These are phyloP conservation scores for Aeoliscus strigatus DNA, from an alignment of 2,797 vertebrate species.

Conservation along the genomic window DNA sequence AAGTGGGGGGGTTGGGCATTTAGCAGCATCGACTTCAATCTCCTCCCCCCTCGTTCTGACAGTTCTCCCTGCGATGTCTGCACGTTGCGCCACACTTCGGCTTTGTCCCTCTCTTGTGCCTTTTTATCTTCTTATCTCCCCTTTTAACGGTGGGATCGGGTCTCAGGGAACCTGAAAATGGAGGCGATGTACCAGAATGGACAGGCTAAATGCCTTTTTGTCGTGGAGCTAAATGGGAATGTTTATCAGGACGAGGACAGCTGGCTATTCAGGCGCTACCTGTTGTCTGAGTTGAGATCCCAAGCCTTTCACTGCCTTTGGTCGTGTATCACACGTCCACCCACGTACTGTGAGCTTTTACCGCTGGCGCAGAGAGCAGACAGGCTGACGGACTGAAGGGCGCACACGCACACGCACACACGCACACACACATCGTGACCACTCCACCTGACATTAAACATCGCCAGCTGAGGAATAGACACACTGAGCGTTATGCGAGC, in stretches of 20 bases:
- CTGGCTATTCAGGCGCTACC: slow-evolving; percentile 23
- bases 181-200: slow-evolving; percentile 15
- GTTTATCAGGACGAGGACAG: slow-evolving; percentile 44
- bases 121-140: slow-evolving; percentile 30
- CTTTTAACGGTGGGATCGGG: slow-evolving; percentile 28
- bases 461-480: too few species aligned
- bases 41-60: slow-evolving; percentile 34
- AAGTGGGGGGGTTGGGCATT: not conserved
- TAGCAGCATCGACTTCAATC: slow-evolving; percentile 12
- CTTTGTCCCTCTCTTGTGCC: slow-evolving; percentile 21
- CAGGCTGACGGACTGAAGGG: too few species aligned
- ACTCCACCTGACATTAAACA: too few species aligned
- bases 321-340: slow-evolving; percentile 18
- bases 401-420: too few species aligned
- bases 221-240: slow-evolving; percentile 37
- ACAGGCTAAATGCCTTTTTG: slow-evolving; percentile 47
- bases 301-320: slow-evolving; percentile 25
- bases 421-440: too few species aligned
- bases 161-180: slow-evolving; percentile 18
- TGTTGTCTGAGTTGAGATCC: slow-evolving; percentile 33
- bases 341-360: slow-evolving; percentile 12
- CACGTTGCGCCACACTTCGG: slow-evolving; percentile 26
- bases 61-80: slow-evolving; percentile 37
- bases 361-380: too few species aligned
- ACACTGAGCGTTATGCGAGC: too few species aligned